Percentiles rank a stretch among this genome's conserved stretches.
These are phyloP conservation scores for Acleris emargana DNA, from an alignment of 2,888 invertebrate genomes.

Conservation along the genomic window DNA sequence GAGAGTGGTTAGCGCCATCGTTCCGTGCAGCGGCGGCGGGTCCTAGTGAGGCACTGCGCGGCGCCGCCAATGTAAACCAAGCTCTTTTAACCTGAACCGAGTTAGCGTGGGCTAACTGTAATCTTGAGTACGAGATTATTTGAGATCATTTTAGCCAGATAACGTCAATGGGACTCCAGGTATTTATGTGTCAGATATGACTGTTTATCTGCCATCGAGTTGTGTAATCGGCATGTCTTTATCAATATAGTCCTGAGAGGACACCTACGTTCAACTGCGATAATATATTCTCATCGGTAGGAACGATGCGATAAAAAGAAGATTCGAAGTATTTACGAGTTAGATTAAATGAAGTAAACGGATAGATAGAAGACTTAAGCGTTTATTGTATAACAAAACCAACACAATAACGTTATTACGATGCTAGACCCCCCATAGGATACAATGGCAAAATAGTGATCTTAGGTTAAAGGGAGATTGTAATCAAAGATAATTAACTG, in stretches of 20 bases:
- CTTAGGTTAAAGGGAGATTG: too few relatives aligned
- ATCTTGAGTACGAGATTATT: slow-evolving; percentile 49
- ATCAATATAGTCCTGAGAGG: too few relatives aligned
- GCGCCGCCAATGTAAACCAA: slow-evolving; percentile 20
- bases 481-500: too few relatives aligned
- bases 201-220: too few relatives aligned
- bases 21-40: slow-evolving; percentile 55
- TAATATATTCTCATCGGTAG: background rate
- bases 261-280: background rate
- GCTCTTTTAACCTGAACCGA: slow-evolving; percentile 39
- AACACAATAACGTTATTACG: background rate
- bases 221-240: too few relatives aligned
- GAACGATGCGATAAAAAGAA: background rate
- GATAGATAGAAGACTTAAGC: background rate
- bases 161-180: slow-evolving; percentile 46
- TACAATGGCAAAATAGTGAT: background rate
- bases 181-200: background rate
- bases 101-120: slow-evolving; percentile 44
- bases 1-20: slow-evolving; percentile 56
- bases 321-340: background rate
- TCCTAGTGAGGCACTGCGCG: slow-evolving; percentile 53
- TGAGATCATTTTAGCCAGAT: slow-evolving; percentile 48
- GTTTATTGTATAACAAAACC: background rate
- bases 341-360: background rate
- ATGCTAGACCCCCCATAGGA: background rate